Evolutionary conservation across 2,888 invertebrate species (phyloP).

Genomic region (Tiphia femorata): DNA sequence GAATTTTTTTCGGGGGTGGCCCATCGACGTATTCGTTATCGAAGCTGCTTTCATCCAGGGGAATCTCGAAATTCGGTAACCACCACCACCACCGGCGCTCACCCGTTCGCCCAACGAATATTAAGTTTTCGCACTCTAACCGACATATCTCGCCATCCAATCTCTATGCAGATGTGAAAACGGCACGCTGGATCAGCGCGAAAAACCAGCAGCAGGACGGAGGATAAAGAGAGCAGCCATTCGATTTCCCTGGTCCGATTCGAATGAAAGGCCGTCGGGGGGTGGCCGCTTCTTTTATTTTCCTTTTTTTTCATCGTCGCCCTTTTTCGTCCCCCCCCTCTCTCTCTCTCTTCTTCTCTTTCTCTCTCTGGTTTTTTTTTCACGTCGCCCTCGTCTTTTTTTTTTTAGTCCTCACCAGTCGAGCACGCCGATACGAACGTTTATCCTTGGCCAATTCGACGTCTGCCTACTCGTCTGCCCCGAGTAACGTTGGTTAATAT

Average conservation of each 20-base stretch:
- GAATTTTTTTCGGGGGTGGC: too few relatives aligned
- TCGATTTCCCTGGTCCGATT: slow-evolving; percentile 13
- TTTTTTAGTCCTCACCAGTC: too few relatives aligned
- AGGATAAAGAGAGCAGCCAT: slow-evolving; percentile 16
- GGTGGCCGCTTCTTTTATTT: too few relatives aligned
- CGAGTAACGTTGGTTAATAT: too few relatives aligned
- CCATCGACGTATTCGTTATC: slow-evolving; percentile 9
- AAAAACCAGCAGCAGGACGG: slow-evolving; percentile 20
- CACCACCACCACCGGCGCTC: too few relatives aligned
- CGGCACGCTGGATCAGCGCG: slow-evolving; percentile 31
- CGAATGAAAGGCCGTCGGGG: slow-evolving; percentile 14
- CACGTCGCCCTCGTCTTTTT: not conserved
- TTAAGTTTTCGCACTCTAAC: slow-evolving; percentile 42
- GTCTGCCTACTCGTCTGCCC: too few relatives aligned
- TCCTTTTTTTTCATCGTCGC: slow-evolving; percentile 10
- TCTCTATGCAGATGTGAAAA: slow-evolving; percentile 54
- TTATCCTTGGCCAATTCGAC: not conserved
- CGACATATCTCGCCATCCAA: slow-evolving; percentile 41
- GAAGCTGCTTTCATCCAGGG: not conserved
- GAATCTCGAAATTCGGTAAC: not conserved
- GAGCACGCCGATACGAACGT: not conserved
- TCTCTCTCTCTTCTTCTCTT: too few relatives aligned
- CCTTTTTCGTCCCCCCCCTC: not conserved
- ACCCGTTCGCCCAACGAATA: slow-evolving; percentile 35
- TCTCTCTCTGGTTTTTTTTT: too few relatives aligned